Percentiles rank a stretch among this genome's conserved stretches.
phyloP scores from a whole-genome alignment of 2,113 vertebrate species.

The Pogonocichla stellata region DNA sequence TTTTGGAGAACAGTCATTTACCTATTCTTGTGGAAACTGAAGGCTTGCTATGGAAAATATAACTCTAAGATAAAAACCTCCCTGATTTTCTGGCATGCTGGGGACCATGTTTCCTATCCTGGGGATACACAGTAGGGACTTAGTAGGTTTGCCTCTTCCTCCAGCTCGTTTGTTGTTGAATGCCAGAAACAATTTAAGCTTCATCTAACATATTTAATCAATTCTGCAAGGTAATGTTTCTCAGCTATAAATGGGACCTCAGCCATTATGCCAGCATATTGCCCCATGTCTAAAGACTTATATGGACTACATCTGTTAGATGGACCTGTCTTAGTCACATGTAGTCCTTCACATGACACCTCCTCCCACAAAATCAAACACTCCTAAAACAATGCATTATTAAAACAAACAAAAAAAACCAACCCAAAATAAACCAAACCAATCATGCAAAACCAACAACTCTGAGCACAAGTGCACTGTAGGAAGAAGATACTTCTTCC shows the following conservation, averaged over 20 bases:
- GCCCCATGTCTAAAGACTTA: not conserved
- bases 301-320: not conserved
- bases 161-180: not conserved
- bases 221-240: not conserved
- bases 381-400: not conserved
- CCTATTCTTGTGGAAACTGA: not conserved
- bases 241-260: not conserved
- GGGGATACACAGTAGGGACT: not conserved
- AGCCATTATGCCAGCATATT: not conserved
- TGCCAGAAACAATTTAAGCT: not conserved
- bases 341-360: not conserved
- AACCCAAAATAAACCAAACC: not conserved
- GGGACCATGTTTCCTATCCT: not conserved
- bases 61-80: rapidly evolving
- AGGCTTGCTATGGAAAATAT: not conserved
- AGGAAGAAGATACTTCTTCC: not conserved
- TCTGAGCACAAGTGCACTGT: not conserved
- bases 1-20: not conserved
- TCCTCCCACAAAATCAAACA: not conserved
- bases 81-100: not conserved
- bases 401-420: not conserved
- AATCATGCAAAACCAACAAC: not conserved
- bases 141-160: not conserved
- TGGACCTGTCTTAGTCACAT: not conserved
- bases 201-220: not conserved